Base-by-base conservation (phyloP, 2,113 vertebrate species). In the Macroglossus sobrinus region DNA sequence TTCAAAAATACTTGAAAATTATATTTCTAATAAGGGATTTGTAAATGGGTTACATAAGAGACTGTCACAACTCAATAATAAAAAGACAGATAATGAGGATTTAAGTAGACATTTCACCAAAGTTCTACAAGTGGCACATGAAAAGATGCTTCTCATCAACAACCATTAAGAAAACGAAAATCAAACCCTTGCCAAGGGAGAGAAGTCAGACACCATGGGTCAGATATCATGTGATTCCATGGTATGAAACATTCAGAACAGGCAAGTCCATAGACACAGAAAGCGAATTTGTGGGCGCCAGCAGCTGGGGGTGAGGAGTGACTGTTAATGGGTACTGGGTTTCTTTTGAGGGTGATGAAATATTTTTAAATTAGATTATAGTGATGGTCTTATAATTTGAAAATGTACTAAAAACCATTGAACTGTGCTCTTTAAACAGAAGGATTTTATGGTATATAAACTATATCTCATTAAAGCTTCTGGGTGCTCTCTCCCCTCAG, bases 201-300 rank as follows among this genome's bases (percentile, higher is more conserved):
- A 75, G 38, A 38, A 19, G 59, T 26, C 38, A 38, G 22, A 47
- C 40, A 19, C 16, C 8, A 14, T n/a, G 57, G 45, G 26, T 50
- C 24, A 16, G 13, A 9, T 0, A 0, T 14, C 7, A 21, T 15
- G 79, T 21, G 80, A 3, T 7, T n/a, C 26, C 1, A 3, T 13
- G 3, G 33, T 4, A 22, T 3, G 43, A 53, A 15, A 12, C 4
- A 2, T n/a, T 21, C 35, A 47, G 8, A 21, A 35, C 11, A 1
- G 74, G 57, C 76, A 64, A 16, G 26, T 8, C 22, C 4, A 5
- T 12, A 63, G 16, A 21, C 5, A 47, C 21, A n/a, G 12, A 16
- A 2, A 1, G 16, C 1, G 4, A 3, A 35, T 7, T 9, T 0
- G 1, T 0, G 33, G 30, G 13, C 30, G 55, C 35, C 63, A 24